Percentiles rank a stretch among this genome's conserved stretches.
Evolutionary conservation across 2,888 invertebrate species (phyloP).

Genomic region (Tiliacea aurago): DNA sequence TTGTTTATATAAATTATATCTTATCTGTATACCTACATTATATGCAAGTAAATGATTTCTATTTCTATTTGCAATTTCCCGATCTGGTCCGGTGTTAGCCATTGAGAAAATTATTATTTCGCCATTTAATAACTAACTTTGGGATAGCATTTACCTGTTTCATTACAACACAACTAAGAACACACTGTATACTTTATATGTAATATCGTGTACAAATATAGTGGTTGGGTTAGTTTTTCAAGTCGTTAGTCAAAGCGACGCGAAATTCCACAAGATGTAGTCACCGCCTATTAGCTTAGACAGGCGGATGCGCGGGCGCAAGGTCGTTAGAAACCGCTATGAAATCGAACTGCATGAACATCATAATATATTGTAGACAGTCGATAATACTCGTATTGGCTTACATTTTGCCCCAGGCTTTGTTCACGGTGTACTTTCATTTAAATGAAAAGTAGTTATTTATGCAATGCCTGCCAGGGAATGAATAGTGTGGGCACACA

Average conservation of each 20-base stretch:
- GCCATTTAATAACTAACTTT: slow-evolving; percentile 12
- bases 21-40: too few species aligned
- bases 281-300: slow-evolving; percentile 59
- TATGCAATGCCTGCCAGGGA: background rate
- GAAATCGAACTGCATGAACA: slow-evolving; percentile 65
- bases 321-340: slow-evolving; percentile 70
- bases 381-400: slow-evolving; percentile 19
- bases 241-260: slow-evolving; percentile 51
- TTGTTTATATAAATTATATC: too few species aligned
- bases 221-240: slow-evolving; percentile 52
- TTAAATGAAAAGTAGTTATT: background rate
- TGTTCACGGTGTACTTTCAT: slow-evolving; percentile 1
- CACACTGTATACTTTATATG: slow-evolving; percentile 13
- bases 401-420: background rate
- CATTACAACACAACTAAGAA: slow-evolving; percentile 19
- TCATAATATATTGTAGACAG: slow-evolving; percentile 47
- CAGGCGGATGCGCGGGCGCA: slow-evolving; percentile 68
- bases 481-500: background rate
- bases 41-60: too few species aligned
- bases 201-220: slow-evolving; percentile 22
- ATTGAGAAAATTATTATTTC: slow-evolving; percentile 12
- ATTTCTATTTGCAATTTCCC: background rate
- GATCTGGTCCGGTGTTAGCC: background rate
- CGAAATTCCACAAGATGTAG: slow-evolving; percentile 62
- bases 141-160: slow-evolving; percentile 4